These are phyloP conservation scores for Alexandromys fortis DNA, from an alignment of 2,113 vertebrate genomes.

Conservation along the genomic window DNA sequence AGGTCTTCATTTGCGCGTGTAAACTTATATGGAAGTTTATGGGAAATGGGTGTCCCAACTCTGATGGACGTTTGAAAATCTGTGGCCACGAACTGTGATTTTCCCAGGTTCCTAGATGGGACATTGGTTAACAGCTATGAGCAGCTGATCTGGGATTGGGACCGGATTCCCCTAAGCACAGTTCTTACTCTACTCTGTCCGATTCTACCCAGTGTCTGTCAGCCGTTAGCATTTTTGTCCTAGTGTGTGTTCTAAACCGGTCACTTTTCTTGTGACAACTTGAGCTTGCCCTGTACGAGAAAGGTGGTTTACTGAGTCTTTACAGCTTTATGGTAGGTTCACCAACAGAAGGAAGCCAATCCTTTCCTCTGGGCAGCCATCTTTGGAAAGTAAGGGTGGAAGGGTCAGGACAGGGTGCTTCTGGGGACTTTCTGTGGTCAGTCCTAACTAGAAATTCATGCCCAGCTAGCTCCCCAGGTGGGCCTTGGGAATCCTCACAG, in stretches of 20 bases:
- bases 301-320: not conserved
- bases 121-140: not conserved
- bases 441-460: not conserved
- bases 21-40: not conserved
- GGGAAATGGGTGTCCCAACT: not conserved
- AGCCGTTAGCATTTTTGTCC: not conserved
- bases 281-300: not conserved
- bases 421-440: not conserved
- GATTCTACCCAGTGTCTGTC: not conserved
- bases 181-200: not conserved
- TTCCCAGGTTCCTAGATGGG: not conserved
- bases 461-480: not conserved
- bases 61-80: not conserved
- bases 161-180: not conserved
- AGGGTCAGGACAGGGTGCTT: not conserved
- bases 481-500: not conserved
- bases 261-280: not conserved
- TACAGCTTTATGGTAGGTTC: not conserved
- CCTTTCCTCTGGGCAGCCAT: not conserved
- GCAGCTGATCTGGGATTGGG: not conserved
- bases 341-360: not conserved
- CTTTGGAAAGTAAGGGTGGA: not conserved
- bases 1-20: slow-evolving; percentile 24
- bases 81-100: not conserved
- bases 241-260: not conserved